Evolutionary conservation across 2,888 invertebrate genomes (phyloP).

Genomic region (Drosophila multiciliata): DNA sequence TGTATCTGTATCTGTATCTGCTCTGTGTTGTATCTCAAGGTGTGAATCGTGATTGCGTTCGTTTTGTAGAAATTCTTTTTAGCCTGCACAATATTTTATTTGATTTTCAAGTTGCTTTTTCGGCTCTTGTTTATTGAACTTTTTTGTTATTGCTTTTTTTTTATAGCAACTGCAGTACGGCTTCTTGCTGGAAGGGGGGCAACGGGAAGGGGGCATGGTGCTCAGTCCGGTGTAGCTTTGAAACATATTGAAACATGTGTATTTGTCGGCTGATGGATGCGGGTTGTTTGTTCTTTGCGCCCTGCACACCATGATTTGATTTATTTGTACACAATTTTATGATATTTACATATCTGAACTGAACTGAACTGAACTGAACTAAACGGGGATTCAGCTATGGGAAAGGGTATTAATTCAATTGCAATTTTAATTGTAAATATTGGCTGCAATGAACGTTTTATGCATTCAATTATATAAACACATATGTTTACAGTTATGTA

Average conservation of each 20-base stretch:
- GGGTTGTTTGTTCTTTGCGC: slow-evolving; percentile 67
- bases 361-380: background rate
- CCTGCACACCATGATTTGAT: slow-evolving; percentile 63
- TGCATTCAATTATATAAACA: background rate
- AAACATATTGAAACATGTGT: slow-evolving; percentile 70
- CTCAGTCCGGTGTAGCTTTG: slow-evolving; percentile 29
- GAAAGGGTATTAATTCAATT: slow-evolving; percentile 29
- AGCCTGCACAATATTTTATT: slow-evolving; percentile 59
- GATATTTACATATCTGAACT: slow-evolving; percentile 68
- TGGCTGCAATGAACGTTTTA: slow-evolving; percentile 29
- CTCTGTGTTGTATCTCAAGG: slow-evolving; percentile 47
- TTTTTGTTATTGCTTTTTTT: slow-evolving; percentile 3
- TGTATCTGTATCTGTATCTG: slow-evolving; percentile 16
- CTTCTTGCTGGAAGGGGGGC: background rate
- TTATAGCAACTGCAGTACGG: slow-evolving; percentile 36
- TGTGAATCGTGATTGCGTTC: slow-evolving; percentile 67
- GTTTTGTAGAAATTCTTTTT: slow-evolving; percentile 32
- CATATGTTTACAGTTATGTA: background rate
- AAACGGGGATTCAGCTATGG: background rate
- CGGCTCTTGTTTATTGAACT: slow-evolving; percentile 71
- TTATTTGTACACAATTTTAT: slow-evolving; percentile 76
- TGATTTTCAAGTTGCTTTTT: slow-evolving; percentile 53
- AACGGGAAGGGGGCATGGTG: slow-evolving; percentile 2
- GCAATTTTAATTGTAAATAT: slow-evolving; percentile 47
- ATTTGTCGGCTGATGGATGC: slow-evolving; percentile 63